Percentiles rank a stretch among this genome's conserved stretches.
These are phyloP conservation scores for Tetraneura akinire DNA, from an alignment of 1,140 invertebrate species.

Conservation along the genomic window DNA sequence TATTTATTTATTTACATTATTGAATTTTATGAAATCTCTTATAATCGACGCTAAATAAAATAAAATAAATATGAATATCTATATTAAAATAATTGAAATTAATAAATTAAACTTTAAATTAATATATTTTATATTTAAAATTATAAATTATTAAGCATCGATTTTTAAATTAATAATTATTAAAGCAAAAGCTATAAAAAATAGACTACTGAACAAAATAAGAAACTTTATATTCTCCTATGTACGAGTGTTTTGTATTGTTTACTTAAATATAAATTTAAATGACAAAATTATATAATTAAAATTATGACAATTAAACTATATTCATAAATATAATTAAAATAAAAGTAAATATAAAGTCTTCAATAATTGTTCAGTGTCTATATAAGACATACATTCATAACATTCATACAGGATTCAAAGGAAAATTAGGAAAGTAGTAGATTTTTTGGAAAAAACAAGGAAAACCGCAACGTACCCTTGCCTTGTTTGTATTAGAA, in stretches of 20 bases:
- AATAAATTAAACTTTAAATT: too few relatives aligned
- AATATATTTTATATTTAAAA: background rate
- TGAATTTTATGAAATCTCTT: background rate
- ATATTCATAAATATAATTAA: background rate
- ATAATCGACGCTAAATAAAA: conserved; percentile 29
- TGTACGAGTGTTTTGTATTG: too few relatives aligned
- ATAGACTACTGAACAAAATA: conserved; percentile 6
- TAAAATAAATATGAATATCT: background rate
- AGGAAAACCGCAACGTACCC: conserved; percentile 50
- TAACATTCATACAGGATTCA: conserved; percentile 37
- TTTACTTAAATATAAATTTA: background rate
- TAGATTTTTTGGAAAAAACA: conserved; percentile 10
- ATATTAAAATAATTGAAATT: background rate
- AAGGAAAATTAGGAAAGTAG: conserved; percentile 16
- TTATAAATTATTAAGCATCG: conserved; percentile 12
- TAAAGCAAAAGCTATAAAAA: conserved; percentile 1
- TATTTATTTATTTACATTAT: background rate
- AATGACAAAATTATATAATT: background rate
- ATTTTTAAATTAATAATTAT: background rate
- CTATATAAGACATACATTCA: conserved; percentile 30
- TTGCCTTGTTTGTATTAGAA: background rate
- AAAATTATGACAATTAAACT: background rate
- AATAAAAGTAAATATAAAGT: background rate
- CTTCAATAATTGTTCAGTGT: conserved; percentile 17
- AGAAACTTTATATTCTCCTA: background rate